These are phyloP conservation scores for Pammene fasciana DNA, from an alignment of 2,888 invertebrate species.

Conservation along the genomic window DNA sequence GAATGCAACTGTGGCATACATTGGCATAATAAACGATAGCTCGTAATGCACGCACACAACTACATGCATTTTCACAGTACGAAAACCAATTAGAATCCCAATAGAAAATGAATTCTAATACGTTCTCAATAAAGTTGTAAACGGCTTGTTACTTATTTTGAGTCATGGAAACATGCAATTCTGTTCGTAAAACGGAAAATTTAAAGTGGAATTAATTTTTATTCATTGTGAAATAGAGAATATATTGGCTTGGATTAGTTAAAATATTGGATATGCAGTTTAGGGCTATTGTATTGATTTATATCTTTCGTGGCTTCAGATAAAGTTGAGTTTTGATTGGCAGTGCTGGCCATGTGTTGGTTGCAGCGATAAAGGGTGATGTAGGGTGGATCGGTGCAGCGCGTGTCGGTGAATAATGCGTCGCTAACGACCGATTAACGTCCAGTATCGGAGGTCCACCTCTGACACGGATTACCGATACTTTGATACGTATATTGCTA, in stretches of 20 bases:
- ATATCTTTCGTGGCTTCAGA: background rate
- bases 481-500: background rate
- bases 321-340: constrained; percentile 48
- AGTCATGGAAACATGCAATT: constrained; percentile 52
- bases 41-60: constrained; percentile 63
- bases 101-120: constrained; percentile 49
- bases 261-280: constrained; percentile 54
- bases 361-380: constrained; percentile 58
- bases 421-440: constrained; percentile 79
- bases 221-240: constrained; percentile 78
- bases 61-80: constrained; percentile 48
- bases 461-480: constrained; percentile 20
- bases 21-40: constrained; percentile 76
- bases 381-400: constrained; percentile 73
- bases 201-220: constrained; percentile 78
- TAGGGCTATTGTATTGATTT: constrained; percentile 41
- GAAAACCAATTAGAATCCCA: constrained; percentile 30
- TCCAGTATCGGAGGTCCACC: constrained; percentile 33
- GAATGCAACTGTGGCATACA: constrained; percentile 77
- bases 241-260: constrained; percentile 81
- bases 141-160: constrained; percentile 27
- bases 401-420: constrained; percentile 82
- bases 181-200: constrained; percentile 62
- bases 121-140: constrained; percentile 45
- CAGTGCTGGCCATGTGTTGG: constrained; percentile 39